Evolutionary conservation across 2,888 invertebrate species (phyloP).

Genomic region (Leptinotarsa tumamoca): DNA sequence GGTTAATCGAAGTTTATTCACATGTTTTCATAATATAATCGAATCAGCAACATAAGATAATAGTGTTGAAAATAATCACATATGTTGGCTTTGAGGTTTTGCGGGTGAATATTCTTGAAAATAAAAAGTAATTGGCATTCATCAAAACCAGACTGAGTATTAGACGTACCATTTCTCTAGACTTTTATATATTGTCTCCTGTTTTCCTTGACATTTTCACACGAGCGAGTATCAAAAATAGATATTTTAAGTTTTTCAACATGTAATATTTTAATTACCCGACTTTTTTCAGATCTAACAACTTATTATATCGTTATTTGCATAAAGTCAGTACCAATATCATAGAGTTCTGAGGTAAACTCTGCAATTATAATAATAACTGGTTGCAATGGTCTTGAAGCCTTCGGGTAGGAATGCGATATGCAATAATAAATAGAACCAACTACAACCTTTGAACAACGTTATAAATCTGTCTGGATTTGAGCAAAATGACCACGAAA

Average conservation of each 20-base stretch:
- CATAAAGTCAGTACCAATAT: constrained; percentile 19
- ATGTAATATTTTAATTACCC: constrained; percentile 1
- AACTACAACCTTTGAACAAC: constrained; percentile 42
- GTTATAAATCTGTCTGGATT: constrained; percentile 47
- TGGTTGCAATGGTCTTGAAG: constrained; percentile 37
- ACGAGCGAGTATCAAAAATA: too few relatives aligned
- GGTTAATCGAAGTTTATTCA: too few relatives aligned
- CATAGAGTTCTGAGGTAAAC: constrained; percentile 23
- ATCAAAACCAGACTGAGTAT: neutral
- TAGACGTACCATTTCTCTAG: too few relatives aligned
- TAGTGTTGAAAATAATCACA: too few relatives aligned
- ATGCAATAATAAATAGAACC: constrained; percentile 42
- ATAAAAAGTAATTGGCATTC: too few relatives aligned
- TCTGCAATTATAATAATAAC: constrained; percentile 38
- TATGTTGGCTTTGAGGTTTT: too few relatives aligned
- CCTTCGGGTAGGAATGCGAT: constrained; percentile 36
- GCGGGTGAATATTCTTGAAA: too few relatives aligned
- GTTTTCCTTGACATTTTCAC: too few relatives aligned
- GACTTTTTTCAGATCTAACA: neutral
- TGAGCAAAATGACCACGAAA: constrained; percentile 48
- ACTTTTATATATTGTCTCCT: too few relatives aligned
- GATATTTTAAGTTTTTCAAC: too few relatives aligned
- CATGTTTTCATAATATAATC: too few relatives aligned
- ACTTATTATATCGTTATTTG: constrained; percentile 17
- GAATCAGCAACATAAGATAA: too few relatives aligned